Base-by-base conservation (phyloP, 2,888 invertebrate species). In the Tigriopus californicus region DNA sequence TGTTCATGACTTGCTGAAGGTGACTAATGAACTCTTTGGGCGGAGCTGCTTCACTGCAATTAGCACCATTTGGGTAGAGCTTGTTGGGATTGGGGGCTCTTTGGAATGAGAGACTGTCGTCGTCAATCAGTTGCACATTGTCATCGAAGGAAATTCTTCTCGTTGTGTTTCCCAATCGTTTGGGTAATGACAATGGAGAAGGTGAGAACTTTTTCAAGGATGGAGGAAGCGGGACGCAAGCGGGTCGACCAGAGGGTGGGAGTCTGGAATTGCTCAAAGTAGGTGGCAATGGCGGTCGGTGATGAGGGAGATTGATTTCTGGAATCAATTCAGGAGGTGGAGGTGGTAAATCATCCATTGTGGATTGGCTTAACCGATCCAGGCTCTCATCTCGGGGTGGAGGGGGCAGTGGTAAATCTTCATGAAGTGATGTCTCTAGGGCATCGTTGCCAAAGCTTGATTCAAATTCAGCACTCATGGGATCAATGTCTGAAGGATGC, bases 1-100 rank as follows among this genome's bases (percentile, higher is more conserved):
- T 89, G 64, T 86, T 78, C 86, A 91, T 90, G 0, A 91, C 90
- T 57, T 89, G 76, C 68, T 91, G 90, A 53, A 91, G 74, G 70
- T 91, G 90, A 68, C 85, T 83, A 49, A 91, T 74, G 68, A 91
- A 90, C 61, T 85, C 85, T 25, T 80, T 65, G 10, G 71, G 72
- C 42, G 70, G 66, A 56, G 70, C 44, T 44, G 44, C 44, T 15
- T n/a, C 15, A 44, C 44, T 44, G 10, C 44, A 15, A n/a, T n/a
- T 15, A n/a, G n/a, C 44, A 15, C 18, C 44, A 11, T 12, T 20
- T 33, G 33, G 33, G 15, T 13, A 22, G 20, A 49, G 22, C 22
- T 49, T 49, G 20, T 49, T 49, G 58, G 54, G 62, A 60, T 80
- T 0, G 81, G 80, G 61, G 77, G 76, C 0, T 80, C 80, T 54